Base-by-base conservation (phyloP, 2,113 vertebrate species). In the Elephantulus edwardii region DNA sequence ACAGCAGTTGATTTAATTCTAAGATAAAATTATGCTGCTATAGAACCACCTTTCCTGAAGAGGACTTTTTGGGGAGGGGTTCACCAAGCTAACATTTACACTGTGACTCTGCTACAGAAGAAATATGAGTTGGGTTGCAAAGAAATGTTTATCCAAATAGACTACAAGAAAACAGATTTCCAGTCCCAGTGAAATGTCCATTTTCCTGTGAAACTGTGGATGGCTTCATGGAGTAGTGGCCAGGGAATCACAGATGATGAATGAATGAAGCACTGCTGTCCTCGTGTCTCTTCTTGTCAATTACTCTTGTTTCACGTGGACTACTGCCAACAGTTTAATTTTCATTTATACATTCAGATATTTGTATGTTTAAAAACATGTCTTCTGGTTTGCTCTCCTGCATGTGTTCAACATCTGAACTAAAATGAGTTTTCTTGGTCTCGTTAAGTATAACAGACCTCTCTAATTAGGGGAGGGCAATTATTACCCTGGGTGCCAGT, bases 301-400 rank as follows among this genome's bases (percentile, higher is more conserved):
- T 92, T 26, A 40, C 71, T 54, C 85, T 89, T 84, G 90, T 48
- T 86, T 74, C 44, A 35, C 0, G 72, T 11, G 70, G 60, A 62
- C 68, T 66, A 60, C 0, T 52, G 56, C n/a, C n/a, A 64, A 80
- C n/a, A 17, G 44, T 20, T 77, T 30, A 56, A 48, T 81, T 83
- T 93, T 93, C 38, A 78, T 30, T 12, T 5, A 19, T 62, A 6
- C 2, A 54, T 79, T 77, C 71, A 70, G 92, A 82, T 4, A 35
- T 87, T n/a, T 85, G 60, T 40, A 94, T n/a, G 48, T 68, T 5
- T 86, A 42, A 1, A 38, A 38, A 87, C 80, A 77, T 12, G 58
- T 77, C 92, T 60, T 28, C 1, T n/a, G 95, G 72, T 95, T 96
- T 96, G 91, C 95, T 96, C 95, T 96, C 95, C 95, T 95, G 93